Percentiles rank a stretch among this genome's conserved stretches.
phyloP scores from a whole-genome alignment of 2,113 vertebrate genomes.

The Corapipo altera region DNA sequence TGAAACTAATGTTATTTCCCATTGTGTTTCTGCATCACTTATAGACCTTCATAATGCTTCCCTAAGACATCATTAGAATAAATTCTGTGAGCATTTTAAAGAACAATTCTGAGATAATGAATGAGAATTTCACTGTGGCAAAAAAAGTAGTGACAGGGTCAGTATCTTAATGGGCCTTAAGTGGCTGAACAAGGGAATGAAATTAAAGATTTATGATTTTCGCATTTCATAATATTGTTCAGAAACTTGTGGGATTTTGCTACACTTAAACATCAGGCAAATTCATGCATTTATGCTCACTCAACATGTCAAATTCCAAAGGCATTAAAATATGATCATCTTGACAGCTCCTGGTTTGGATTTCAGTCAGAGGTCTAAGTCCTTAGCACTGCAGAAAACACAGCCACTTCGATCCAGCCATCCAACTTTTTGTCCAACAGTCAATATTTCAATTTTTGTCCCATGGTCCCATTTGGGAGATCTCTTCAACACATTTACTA shows the following conservation, averaged over 20 bases:
- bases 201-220: background rate
- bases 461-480: background rate
- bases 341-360: background rate
- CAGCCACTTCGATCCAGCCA: background rate
- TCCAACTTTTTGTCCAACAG: background rate
- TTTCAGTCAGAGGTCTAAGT: background rate
- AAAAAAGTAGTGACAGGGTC: background rate
- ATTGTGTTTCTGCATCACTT: background rate
- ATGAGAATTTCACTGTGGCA: background rate
- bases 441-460: background rate
- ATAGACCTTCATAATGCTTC: background rate
- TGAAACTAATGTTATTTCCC: background rate
- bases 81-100: background rate
- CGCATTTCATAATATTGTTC: background rate
- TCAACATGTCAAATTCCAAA: background rate
- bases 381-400: background rate
- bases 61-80: background rate
- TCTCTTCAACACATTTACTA: background rate
- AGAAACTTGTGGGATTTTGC: background rate
- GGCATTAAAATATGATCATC: background rate
- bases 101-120: background rate
- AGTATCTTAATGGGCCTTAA: background rate
- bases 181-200: background rate
- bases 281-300: background rate
- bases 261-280: background rate